Base-by-base conservation (phyloP, 2,888 invertebrate species). In the Thumatha senex region DNA sequence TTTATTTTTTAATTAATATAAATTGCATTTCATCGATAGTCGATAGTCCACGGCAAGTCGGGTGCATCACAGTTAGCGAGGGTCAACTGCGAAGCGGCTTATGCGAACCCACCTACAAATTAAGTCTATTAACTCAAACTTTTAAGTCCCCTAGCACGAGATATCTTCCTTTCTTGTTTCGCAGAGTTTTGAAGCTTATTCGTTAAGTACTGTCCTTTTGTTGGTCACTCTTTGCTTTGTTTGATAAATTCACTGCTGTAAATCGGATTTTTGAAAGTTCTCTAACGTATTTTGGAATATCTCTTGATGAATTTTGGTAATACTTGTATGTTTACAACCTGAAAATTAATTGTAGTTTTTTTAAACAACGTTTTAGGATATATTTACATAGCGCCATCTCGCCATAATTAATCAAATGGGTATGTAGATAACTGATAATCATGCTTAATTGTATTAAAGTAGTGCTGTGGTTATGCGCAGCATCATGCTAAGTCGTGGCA, bases 101-200 rank as follows among this genome's bases (percentile, higher is more conserved):
- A 89, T 72, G 72, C 61, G 66, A 74, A 79, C 73, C 77, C 78
- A 83, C 82, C 87, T 88, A 84, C 89, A 90, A 89, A 89, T 90
- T 90, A 91, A 91, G 89, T 88, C 89, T 86, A 90, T 89, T 89
- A 86, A 87, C 75, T 84, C 81, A 81, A 89, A 91, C 86, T 89
- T 91, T 90, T 89, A 89, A 89, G 90, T 89, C 91, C 87, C 74
- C 78, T 79, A 78, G 80, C 84, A 82, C 84, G 81, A 84, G 85
- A 82, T 80, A 89, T 87, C 82, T 86, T 85, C 86, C 86, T 83
- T 89, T 89, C 90, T 91, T 90, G 87, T 82, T 77, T 78, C 67
- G 68, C 72, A 48, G 84, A 88, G 83, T 89, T 88, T 45, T 74
- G 84, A 76, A 76, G 90, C 86, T 91, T 90, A 90, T 78, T 82